Evolutionary conservation across 2,888 invertebrate genomes (phyloP), one percentile per base, ranked within the genome.

Genomic region (Eupsilia transversa): DNA sequence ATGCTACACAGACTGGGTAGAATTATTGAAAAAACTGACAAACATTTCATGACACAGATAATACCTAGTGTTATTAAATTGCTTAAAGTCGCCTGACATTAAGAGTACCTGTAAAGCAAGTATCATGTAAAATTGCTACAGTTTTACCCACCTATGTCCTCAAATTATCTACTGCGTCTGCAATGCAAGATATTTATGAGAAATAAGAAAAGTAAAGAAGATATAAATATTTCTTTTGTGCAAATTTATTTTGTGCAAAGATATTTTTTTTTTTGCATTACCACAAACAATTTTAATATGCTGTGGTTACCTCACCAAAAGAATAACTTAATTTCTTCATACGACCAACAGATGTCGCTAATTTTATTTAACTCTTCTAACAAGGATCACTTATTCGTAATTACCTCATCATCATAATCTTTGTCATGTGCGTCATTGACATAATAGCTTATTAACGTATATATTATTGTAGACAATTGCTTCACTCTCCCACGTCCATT

Each of bases 401-500:
- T 20, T 33, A 27, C n/a, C 3, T 35, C 14, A 20, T 56, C 7
- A 23, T 52, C 4, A 6, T 20, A 60, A 23, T 33, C 27, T 35
- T 41, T 6, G 3, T 12, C 27, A 46, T 27, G 52, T 70, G 57
- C 77, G 67, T 82, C 82, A 77, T 64, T 38, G 56, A 41, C 52
- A 59, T 46, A 77, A 72, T 41, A 83, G 23, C 23, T 43, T 12
- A 33, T 33, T 71, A n/a, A 33, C 77, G 77, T 90, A 89, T 90
- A 46, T 57, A 59, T 23, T 23, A 57, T 60, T n/a, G 61, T 46
- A 54, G 27, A 74, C 79, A 79, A 83, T 77, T 78, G 84, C 75
- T 85, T 88, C 86, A 70, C 80, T 74, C 78, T 80, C 73, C 65
- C 79, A 81, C 85, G 76, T 74, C 80, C 77, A 87, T 87, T 88